Evolutionary conservation across 2,113 vertebrate species (phyloP).

Genomic region (Nipponia nippon): DNA sequence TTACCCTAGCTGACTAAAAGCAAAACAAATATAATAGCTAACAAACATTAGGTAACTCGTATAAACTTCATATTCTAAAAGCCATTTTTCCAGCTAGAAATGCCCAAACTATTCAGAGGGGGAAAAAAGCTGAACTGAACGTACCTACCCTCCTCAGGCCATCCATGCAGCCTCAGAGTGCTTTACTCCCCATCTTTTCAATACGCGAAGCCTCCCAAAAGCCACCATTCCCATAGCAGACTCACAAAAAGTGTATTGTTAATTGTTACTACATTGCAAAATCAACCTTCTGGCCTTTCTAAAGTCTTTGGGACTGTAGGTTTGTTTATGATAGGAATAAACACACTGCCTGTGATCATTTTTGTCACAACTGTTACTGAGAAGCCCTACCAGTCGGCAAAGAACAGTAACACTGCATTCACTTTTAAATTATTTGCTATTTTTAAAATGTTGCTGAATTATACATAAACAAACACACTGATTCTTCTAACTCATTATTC

Average conservation of each 20-base stretch:
- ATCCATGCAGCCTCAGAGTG: not conserved
- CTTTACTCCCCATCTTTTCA: not conserved
- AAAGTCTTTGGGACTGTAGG: not conserved
- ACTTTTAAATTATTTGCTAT: not conserved
- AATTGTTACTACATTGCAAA: constrained; percentile 6
- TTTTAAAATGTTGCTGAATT: not conserved
- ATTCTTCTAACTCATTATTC: not conserved
- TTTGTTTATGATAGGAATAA: constrained; percentile 11
- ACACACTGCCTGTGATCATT: not conserved
- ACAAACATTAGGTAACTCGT: not conserved
- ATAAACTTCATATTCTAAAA: not conserved
- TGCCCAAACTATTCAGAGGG: not conserved
- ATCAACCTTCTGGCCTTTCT: not conserved
- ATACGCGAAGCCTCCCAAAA: not conserved
- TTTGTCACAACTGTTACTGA: not conserved
- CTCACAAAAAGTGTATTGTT: constrained; percentile 4
- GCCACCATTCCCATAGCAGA: not conserved
- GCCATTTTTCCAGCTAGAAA: not conserved
- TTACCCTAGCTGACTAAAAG: not conserved
- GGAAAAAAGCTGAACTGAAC: not conserved
- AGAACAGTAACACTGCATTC: not conserved
- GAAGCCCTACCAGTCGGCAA: not conserved
- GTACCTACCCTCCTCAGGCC: not conserved
- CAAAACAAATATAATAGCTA: not conserved
- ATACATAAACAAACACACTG: not conserved